Evolutionary conservation across 2,113 vertebrate species (phyloP).

Genomic region (Ptychochromis oligacanthus): DNA sequence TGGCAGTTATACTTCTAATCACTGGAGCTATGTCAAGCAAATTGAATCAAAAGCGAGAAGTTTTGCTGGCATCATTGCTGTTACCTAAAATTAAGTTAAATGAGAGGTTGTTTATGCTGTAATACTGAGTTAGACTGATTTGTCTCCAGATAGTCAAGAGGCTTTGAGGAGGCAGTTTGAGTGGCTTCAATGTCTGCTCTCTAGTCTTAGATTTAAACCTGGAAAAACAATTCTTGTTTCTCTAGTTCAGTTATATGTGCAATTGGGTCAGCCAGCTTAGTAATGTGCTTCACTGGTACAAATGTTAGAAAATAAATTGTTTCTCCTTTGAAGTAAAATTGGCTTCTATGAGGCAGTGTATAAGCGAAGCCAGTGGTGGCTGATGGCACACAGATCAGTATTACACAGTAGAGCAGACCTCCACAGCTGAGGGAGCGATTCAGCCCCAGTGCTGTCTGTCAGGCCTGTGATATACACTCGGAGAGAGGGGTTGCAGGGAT

Average conservation of each 20-base stretch:
- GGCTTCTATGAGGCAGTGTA: background rate
- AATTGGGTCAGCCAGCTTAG: conserved; percentile 11
- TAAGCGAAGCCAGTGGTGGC: conserved; percentile 41
- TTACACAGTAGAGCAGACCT: conserved; percentile 62
- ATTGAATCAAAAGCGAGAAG: conserved; percentile 18
- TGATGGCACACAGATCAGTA: conserved; percentile 58
- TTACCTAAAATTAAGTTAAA: conserved; percentile 35
- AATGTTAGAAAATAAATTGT: conserved; percentile 45
- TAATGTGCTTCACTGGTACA: conserved; percentile 1
- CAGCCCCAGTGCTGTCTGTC: conserved; percentile 64
- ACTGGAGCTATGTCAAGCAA: conserved; percentile 10
- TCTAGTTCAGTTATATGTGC: background rate
- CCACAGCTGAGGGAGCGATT: conserved; percentile 59
- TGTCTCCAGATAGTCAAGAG: background rate
- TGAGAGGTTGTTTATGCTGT: conserved; percentile 23
- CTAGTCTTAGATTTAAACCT: conserved; percentile 19
- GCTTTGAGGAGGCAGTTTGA: conserved; percentile 1
- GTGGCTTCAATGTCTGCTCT: background rate
- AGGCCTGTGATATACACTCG: conserved; percentile 57
- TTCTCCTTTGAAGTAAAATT: conserved; percentile 39
- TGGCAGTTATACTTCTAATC: conserved; percentile 30
- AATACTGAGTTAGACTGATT: background rate
- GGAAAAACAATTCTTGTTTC: conserved; percentile 26
- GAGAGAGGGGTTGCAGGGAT: conserved; percentile 35
- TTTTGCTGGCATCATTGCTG: background rate